Conservation (phyloP, 1,140 invertebrate species). For the Ceratina calcarata region DNA sequence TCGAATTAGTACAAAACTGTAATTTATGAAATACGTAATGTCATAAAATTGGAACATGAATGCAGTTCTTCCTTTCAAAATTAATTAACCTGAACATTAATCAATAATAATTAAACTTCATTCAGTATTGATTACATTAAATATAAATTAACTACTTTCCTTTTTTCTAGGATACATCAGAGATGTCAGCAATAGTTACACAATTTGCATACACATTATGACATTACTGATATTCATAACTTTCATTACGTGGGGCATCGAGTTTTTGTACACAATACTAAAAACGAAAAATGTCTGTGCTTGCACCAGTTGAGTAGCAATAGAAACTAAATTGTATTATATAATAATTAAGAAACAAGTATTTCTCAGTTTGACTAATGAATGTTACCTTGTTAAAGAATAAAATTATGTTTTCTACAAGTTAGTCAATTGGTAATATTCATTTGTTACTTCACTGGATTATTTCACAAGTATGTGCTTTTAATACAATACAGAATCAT, state of each 20-base stretch:
- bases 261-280: slow-evolving; percentile 76
- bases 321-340: no score
- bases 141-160: background rate
- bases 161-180: slow-evolving; percentile 84
- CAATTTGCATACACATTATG: slow-evolving; percentile 86
- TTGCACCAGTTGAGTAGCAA: no score
- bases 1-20: background rate
- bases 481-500: no score
- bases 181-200: slow-evolving; percentile 85
- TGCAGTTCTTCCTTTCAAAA: background rate
- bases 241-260: slow-evolving; percentile 85
- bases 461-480: no score
- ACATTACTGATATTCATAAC: slow-evolving; percentile 85
- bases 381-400: no score
- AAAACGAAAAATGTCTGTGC: background rate
- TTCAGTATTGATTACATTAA: background rate
- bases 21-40: background rate
- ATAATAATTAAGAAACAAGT: no score
- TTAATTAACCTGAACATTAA: no score
- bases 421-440: no score
- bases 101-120: no score
- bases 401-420: no score
- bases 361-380: no score
- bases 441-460: no score
- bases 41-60: background rate